Evolutionary conservation across 1,140 invertebrate species (phyloP).

Genomic region (Bombus ignitus): DNA sequence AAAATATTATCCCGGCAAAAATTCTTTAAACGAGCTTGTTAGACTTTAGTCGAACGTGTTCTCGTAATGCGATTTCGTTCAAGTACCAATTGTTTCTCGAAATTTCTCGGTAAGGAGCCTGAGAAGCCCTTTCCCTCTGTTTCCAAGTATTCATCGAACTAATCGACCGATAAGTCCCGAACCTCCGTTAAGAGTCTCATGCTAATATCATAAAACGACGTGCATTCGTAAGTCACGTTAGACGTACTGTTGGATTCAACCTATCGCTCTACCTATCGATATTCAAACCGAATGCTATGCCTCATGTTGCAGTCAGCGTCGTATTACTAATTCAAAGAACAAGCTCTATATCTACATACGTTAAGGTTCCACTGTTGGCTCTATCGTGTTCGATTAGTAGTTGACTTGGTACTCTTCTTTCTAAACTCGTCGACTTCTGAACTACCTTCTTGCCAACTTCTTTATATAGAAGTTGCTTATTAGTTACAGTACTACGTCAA

Average conservation of each 20-base stretch:
- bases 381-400: neutral
- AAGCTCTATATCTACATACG: no score
- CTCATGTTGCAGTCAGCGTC: neutral
- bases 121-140: neutral
- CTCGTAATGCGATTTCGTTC: neutral
- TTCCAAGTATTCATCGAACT: neutral
- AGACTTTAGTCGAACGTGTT: neutral
- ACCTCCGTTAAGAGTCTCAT: neutral
- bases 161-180: neutral
- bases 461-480: no score
- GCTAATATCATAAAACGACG: neutral
- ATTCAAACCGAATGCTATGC: no score
- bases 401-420: neutral
- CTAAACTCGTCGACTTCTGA: neutral
- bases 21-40: slow-evolving; percentile 7
- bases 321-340: neutral
- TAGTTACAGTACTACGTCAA: no score
- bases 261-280: neutral
- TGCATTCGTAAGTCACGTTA: neutral
- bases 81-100: neutral
- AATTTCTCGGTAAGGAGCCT: neutral
- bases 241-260: neutral
- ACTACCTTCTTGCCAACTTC: neutral
- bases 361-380: neutral
- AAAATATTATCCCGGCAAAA: no score